Evolutionary conservation across 2,797 vertebrate species (phyloP).

Genomic region (Paratrypauchen microcephalus): DNA sequence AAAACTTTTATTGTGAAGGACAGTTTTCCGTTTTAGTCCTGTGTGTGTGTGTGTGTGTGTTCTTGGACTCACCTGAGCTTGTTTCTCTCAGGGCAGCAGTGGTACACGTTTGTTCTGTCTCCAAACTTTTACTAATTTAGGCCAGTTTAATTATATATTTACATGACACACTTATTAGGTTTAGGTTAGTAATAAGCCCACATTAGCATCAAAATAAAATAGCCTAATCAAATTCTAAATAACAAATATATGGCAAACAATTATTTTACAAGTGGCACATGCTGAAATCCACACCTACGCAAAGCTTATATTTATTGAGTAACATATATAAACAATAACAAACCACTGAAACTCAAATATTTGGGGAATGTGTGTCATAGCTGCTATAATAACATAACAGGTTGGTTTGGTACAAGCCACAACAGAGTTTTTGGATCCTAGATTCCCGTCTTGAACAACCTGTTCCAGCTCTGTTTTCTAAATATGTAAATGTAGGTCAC

Average conservation of each 20-base stretch:
- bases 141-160: background rate
- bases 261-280: background rate
- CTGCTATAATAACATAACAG: background rate
- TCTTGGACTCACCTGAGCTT: background rate
- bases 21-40: constrained; percentile 14
- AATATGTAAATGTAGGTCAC: constrained; percentile 67
- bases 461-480: constrained; percentile 60
- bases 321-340: background rate
- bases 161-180: background rate
- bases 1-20: constrained; percentile 51
- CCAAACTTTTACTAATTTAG: constrained; percentile 6
- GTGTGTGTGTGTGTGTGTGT: background rate
- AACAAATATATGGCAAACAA: too few species aligned
- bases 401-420: constrained; percentile 6
- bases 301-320: too few species aligned
- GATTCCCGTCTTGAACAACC: constrained; percentile 56
- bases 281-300: background rate
- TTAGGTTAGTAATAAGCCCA: background rate
- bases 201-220: background rate
- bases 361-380: background rate
- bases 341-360: background rate
- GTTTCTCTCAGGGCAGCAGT: constrained; percentile 7
- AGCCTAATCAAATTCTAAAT: too few species aligned
- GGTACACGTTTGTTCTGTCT: constrained; percentile 3
- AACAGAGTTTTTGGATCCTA: constrained; percentile 21